Evolutionary conservation across 2,113 vertebrate species (phyloP).

Genomic region (Heteronetta atricapilla): DNA sequence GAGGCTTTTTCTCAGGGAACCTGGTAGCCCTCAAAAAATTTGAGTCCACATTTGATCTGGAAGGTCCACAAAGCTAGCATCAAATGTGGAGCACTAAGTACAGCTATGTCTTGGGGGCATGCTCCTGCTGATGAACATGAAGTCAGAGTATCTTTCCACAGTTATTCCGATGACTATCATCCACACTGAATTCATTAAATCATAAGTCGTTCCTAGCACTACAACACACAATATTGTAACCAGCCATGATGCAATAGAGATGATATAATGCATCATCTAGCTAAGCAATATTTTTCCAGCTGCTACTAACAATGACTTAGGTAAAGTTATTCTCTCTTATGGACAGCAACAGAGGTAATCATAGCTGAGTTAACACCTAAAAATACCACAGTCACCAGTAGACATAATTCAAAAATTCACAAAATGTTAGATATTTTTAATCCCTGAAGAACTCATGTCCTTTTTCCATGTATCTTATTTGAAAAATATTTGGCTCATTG

Average conservation of each 20-base stretch:
- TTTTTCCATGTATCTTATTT: not conserved
- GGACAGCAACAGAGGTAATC: not conserved
- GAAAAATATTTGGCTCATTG: not conserved
- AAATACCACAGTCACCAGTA: not conserved
- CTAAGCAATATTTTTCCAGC: not conserved
- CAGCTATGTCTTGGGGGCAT: not conserved
- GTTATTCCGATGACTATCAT: not conserved
- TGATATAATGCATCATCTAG: not conserved
- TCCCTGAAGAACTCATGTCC: accelerated
- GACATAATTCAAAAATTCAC: not conserved
- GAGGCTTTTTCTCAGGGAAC: not conserved
- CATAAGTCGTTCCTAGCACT: not conserved
- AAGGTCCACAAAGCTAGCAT: not conserved
- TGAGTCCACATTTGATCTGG: not conserved
- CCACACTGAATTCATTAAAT: not conserved
- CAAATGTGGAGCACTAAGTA: not conserved
- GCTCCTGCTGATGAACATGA: not conserved
- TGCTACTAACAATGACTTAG: not conserved
- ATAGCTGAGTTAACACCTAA: not conserved
- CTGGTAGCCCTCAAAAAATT: not conserved
- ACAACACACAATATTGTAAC: not conserved
- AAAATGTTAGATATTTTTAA: not conserved
- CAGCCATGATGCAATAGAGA: not conserved
- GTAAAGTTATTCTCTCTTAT: not conserved
- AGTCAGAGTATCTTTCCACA: not conserved